phyloP scores from a whole-genome alignment of 2,888 invertebrate species.

The Smittia sp. region DNA sequence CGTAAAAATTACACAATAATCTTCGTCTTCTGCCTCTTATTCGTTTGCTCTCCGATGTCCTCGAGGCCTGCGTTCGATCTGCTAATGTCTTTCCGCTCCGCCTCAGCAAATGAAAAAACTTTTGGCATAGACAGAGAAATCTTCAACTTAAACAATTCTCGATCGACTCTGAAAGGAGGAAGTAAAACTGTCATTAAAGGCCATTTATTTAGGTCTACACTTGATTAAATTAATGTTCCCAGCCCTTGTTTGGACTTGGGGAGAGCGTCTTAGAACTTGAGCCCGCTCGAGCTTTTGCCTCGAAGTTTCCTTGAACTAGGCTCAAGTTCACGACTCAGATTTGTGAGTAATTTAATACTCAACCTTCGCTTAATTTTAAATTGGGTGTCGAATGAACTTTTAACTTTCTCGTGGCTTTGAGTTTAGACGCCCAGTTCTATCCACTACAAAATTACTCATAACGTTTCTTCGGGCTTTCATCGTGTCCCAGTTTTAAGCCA shows the following conservation, averaged over 20 bases:
- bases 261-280: too few relatives aligned
- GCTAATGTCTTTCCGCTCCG: not conserved
- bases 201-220: slow-evolving; percentile 22
- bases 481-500: too few relatives aligned
- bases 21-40: not conserved
- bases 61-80: not conserved
- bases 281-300: too few relatives aligned
- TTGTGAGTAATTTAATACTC: not conserved
- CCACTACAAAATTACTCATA: too few relatives aligned
- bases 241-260: too few relatives aligned
- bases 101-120: not conserved
- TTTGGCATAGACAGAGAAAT: not conserved
- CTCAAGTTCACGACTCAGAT: too few relatives aligned
- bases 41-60: not conserved
- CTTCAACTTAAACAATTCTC: not conserved
- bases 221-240: slow-evolving; percentile 25
- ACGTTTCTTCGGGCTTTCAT: too few relatives aligned
- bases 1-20: slow-evolving; percentile 8
- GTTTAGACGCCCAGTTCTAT: too few relatives aligned
- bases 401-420: too few relatives aligned
- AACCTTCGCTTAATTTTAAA: too few relatives aligned
- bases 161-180: not conserved
- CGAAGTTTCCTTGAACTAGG: too few relatives aligned
- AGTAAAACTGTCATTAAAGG: slow-evolving; percentile 21
- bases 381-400: too few relatives aligned